Evolutionary conservation across 2,797 vertebrate genomes (phyloP).

Genomic region (Naso thynnoides): DNA sequence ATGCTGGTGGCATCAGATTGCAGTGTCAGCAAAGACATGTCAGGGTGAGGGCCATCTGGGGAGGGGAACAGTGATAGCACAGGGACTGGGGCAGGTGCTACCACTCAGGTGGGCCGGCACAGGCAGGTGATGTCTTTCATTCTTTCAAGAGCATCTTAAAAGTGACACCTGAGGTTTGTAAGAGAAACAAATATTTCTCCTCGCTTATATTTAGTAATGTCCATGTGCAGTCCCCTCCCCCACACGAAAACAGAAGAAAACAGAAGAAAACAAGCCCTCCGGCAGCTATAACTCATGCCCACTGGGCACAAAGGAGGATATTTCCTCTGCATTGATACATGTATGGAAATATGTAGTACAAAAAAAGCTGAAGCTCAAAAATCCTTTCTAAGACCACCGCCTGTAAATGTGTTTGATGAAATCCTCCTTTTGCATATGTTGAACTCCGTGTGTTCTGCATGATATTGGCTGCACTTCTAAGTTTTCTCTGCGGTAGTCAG

Average conservation of each 20-base stretch:
- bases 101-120: neutral
- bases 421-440: neutral
- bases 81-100: neutral
- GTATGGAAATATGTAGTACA: neutral
- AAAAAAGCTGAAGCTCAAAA: slow-evolving; percentile 1
- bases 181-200: neutral
- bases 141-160: neutral
- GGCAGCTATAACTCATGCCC: neutral
- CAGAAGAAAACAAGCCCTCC: neutral
- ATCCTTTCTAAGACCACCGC: slow-evolving; percentile 1
- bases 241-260: neutral
- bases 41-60: neutral
- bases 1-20: neutral
- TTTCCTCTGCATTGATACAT: neutral
- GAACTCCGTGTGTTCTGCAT: slow-evolving; percentile 10
- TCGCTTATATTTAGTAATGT: neutral
- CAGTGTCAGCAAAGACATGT: slow-evolving; percentile 28
- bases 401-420: slow-evolving; percentile 29
- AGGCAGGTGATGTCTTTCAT: neutral
- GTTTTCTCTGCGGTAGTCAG: slow-evolving; percentile 5
- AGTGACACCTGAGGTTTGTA: neutral
- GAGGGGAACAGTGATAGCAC: neutral
- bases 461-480: neutral
- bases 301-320: neutral
- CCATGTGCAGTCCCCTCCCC: too few species aligned